Evolutionary conservation across 2,113 vertebrate species (phyloP).

Genomic region (Ophiodon elongatus): DNA sequence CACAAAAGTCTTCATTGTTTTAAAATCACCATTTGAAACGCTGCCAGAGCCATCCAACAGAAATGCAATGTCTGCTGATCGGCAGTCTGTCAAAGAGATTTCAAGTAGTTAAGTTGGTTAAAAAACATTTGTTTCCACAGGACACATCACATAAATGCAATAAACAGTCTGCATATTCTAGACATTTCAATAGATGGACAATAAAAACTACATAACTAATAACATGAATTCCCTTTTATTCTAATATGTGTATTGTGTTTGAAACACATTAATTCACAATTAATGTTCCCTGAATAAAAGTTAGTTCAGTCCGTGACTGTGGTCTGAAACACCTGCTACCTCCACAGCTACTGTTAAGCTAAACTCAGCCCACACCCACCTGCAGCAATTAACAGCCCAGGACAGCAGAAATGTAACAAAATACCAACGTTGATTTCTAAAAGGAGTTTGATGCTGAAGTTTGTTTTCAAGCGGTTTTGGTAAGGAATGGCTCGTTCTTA

Average conservation of each 20-base stretch:
- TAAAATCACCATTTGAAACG: accelerated
- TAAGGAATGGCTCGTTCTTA: neutral
- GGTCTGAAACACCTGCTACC: neutral
- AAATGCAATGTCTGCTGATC: constrained; percentile 78
- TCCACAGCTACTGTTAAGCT: neutral
- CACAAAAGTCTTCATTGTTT: constrained; percentile 72
- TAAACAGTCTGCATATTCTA: neutral
- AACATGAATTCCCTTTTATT: neutral
- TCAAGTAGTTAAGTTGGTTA: neutral
- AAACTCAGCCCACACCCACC: neutral
- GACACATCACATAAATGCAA: neutral
- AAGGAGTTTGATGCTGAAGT: neutral
- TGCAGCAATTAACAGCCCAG: neutral
- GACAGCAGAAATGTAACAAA: neutral
- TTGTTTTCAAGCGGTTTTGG: neutral
- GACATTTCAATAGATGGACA: neutral
- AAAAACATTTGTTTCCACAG: neutral
- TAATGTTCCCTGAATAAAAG: neutral
- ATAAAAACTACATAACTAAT: neutral
- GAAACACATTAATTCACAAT: neutral
- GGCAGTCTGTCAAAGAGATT: constrained; percentile 70
- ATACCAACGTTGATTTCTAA: neutral
- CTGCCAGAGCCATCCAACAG: constrained; percentile 83
- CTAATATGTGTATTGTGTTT: neutral
- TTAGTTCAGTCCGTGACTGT: neutral